Conservation (phyloP, 2,888 invertebrate species). For the Mimumesa dahlbomi region DNA sequence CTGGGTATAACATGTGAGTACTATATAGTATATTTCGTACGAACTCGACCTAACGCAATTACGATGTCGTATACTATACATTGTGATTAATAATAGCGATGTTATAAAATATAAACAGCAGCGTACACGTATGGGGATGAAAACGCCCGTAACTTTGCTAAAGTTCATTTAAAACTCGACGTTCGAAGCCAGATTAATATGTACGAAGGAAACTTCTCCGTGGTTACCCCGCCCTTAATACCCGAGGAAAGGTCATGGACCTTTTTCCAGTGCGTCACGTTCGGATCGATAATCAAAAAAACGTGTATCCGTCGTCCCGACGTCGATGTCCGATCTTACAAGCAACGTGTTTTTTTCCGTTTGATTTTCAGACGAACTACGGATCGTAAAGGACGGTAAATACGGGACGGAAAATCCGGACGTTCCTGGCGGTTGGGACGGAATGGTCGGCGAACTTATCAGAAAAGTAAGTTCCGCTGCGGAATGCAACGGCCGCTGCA, state of each 20-base stretch:
- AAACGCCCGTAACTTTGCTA: no score
- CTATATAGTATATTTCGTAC: no score
- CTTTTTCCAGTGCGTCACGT: constrained; percentile 16
- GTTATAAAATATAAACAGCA: no score
- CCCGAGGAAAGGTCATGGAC: constrained; percentile 13
- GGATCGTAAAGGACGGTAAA: constrained; percentile 91
- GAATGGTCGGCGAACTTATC: constrained; percentile 92
- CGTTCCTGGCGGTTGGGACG: constrained; percentile 91
- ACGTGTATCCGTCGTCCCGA: neutral
- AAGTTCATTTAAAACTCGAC: neutral
- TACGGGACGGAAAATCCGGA: constrained; percentile 90
- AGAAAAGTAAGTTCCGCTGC: constrained; percentile 86
- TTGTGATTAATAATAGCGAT: no score
- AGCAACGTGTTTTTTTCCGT: neutral
- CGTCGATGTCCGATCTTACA: neutral
- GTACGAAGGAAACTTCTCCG: neutral
- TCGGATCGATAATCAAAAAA: constrained; percentile 41
- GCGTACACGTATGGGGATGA: no score
- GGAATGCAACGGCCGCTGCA: neutral
- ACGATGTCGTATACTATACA: no score
- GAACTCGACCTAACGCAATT: no score
- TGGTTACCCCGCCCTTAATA: constrained; percentile 35
- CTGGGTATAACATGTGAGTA: constrained; percentile 92
- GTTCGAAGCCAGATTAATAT: neutral
- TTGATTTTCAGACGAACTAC: constrained; percentile 87